Base-by-base conservation (phyloP, 1,140 invertebrate species). In the Drosophila eugracilis region DNA sequence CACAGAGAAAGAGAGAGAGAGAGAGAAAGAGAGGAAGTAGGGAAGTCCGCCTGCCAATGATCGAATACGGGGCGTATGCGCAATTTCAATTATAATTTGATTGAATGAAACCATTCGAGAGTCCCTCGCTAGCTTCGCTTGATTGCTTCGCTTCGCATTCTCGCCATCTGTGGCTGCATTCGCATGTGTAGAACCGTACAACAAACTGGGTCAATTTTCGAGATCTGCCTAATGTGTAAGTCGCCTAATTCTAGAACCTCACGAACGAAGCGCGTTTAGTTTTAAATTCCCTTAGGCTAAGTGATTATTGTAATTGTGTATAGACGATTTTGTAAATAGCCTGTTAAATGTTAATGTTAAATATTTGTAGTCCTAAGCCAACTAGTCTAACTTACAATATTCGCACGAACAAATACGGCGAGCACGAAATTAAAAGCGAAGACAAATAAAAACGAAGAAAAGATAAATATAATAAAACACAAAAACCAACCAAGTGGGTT, bases 311-410 rank as follows among this genome's bases (percentile, higher is more conserved):
- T 83, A 76, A 67, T 66, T 79, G 63, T 79, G 75, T 79, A 85
- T 72, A 88, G 77, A 77, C 37, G 58, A 86, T 86, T 86, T 70
- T 86, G 81, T 86, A 86, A 88, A 86, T 86, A 86, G 77, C 71
- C 59, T 85, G 76, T 75, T 85, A 75, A 81, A 75, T 86, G 76
- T 85, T 85, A 81, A 78, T 85, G 77, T 86, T 86, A 88, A 88
- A 86, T 86, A 86, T 86, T 81, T 88, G 77, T 88, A 86, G 69
- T 37, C 63, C 62, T 86, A 86, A 86, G 83, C 63, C 55, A 81
- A 81, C 81, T 86, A 86, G 81, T 86, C 81, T 86, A 78, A 86
- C 73, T 88, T 81, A 86, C 81, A 86, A 88, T 59, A 81, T 78
- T 71, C 83, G 81, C 72, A 75, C 70, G 58, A 86, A 70, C 63